A percentile compares a stretch with the other conserved stretches of the same genome.
phyloP scores from a whole-genome alignment of 2,888 invertebrate species.

The Troides oblongomaculatus region DNA sequence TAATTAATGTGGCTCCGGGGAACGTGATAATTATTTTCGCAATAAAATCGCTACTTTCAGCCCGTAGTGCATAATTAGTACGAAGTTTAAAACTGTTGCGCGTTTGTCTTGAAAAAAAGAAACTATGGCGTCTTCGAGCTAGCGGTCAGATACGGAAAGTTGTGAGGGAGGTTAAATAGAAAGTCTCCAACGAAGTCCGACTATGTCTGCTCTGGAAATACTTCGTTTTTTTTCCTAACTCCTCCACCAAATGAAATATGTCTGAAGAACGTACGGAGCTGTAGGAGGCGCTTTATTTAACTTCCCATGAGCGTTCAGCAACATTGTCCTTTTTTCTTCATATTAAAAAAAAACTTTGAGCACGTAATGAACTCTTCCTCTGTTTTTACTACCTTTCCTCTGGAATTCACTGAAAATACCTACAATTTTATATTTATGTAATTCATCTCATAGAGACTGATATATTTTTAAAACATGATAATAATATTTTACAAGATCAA shows the following conservation, averaged over 20 bases:
- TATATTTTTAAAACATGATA: too few relatives aligned
- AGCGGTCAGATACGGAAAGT: constrained; percentile 10
- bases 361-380: too few relatives aligned
- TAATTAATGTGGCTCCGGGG: constrained; percentile 4
- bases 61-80: constrained; percentile 1
- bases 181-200: constrained; percentile 14
- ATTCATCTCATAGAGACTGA: too few relatives aligned
- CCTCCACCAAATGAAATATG: constrained; percentile 14
- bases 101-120: constrained; percentile 6
- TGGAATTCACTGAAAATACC: too few relatives aligned
- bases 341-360: too few relatives aligned
- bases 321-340: not conserved
- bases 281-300: constrained; percentile 13
- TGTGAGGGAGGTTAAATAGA: constrained; percentile 20
- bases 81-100: constrained; percentile 5
- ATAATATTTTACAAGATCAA: too few relatives aligned
- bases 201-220: not conserved
- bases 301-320: not conserved
- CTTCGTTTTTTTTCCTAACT: constrained; percentile 10
- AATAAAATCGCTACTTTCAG: not conserved
- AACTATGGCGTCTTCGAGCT: constrained; percentile 9
- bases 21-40: not conserved
- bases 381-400: too few relatives aligned
- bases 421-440: too few relatives aligned
- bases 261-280: constrained; percentile 21